These are phyloP conservation scores for Pseudomugil gertrudae DNA, from an alignment of 2,797 vertebrate species.

Conservation along the genomic window DNA sequence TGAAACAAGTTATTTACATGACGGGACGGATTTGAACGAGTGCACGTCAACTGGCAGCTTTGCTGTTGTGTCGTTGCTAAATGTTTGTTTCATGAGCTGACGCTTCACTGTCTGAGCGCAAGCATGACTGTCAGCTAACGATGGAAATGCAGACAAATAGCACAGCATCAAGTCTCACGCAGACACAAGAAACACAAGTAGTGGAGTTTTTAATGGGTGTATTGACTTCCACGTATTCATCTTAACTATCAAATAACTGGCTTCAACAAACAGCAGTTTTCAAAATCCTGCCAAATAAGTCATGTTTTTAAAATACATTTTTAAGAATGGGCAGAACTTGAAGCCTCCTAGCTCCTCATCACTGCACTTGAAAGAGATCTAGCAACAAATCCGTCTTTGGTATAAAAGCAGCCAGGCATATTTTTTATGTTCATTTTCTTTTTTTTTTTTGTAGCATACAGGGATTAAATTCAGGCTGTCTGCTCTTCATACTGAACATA, in stretches of 20 bases:
- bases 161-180: slow-evolving; percentile 40
- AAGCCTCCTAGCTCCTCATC: slow-evolving; percentile 59
- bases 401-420: slow-evolving; percentile 73
- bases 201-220: slow-evolving; percentile 28
- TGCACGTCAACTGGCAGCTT: slow-evolving; percentile 72
- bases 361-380: slow-evolving; percentile 68
- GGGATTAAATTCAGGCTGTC: slow-evolving; percentile 65
- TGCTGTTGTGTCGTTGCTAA: slow-evolving; percentile 69
- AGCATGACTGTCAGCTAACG: slow-evolving; percentile 60
- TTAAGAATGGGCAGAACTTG: slow-evolving; percentile 63
- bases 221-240: slow-evolving; percentile 14
- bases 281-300: slow-evolving; percentile 59
- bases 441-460: slow-evolving; percentile 53
- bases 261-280: slow-evolving; percentile 26
- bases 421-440: slow-evolving; percentile 70
- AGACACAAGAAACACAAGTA: slow-evolving; percentile 31
- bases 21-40: slow-evolving; percentile 79
- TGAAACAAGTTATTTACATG: slow-evolving; percentile 87
- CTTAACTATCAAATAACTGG: slow-evolving; percentile 34
- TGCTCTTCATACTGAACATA: slow-evolving; percentile 67
- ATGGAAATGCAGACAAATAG: slow-evolving; percentile 60
- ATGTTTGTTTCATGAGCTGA: slow-evolving; percentile 77
- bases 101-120: slow-evolving; percentile 63
- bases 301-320: slow-evolving; percentile 46
- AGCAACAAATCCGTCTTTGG: slow-evolving; percentile 78